Conservation (phyloP, 1,140 invertebrate genomes). For the Marisa cornuarietis region DNA sequence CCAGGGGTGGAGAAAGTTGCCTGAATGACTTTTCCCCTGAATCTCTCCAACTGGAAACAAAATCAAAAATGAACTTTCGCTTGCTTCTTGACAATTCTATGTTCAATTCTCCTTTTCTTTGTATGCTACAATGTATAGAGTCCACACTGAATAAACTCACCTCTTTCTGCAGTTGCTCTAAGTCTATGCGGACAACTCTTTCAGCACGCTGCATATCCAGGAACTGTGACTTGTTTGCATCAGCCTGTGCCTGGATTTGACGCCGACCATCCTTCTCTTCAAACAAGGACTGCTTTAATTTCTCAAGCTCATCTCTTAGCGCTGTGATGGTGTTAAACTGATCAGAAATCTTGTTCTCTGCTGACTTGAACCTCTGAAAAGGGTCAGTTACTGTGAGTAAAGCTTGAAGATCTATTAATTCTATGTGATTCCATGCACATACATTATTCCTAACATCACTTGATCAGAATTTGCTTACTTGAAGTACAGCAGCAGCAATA, state of each 20-base stretch:
- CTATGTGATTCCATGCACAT: too few species aligned
- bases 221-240: constrained; percentile 50
- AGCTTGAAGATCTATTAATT: too few species aligned
- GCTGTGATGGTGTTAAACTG: constrained; percentile 51
- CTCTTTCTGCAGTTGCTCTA: constrained; percentile 60
- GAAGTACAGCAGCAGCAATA: too few species aligned
- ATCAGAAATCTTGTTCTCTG: constrained; percentile 60
- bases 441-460: too few species aligned
- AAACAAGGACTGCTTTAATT: constrained; percentile 44
- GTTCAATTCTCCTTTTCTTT: too few species aligned
- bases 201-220: constrained; percentile 62
- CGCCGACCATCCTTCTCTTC: constrained; percentile 53
- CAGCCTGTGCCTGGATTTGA: constrained; percentile 54
- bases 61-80: not conserved
- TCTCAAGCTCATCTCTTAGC: constrained; percentile 58
- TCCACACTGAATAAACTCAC: constrained; percentile 31
- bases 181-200: constrained; percentile 60
- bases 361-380: constrained; percentile 61
- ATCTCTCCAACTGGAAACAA: constrained; percentile 58
- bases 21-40: constrained; percentile 61
- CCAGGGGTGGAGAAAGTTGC: constrained; percentile 61
- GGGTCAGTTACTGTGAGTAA: too few species aligned
- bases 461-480: too few species aligned
- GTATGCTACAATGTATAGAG: too few species aligned
- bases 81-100: too few species aligned